Evolutionary conservation across 92 coral and sea anemone species (phyloP).

Genomic region (Montipora capitata): DNA sequence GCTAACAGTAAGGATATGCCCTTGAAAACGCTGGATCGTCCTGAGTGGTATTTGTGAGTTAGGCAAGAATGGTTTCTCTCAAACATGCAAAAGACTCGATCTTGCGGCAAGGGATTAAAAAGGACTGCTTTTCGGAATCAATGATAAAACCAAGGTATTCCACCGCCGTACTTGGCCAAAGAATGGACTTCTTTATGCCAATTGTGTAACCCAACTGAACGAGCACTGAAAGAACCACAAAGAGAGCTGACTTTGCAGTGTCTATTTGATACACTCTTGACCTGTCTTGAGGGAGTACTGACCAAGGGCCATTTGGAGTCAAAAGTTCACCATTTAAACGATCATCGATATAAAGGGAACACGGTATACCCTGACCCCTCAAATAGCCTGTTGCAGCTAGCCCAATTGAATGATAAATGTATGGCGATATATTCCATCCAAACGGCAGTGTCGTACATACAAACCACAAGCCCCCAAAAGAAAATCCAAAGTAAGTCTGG

Average conservation of each 20-base stretch:
- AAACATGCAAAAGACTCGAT: too few species aligned
- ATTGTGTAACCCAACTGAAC: too few species aligned
- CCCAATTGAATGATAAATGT: slow-evolving; percentile 28
- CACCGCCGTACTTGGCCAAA: not conserved
- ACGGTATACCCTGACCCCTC: slow-evolving; percentile 14
- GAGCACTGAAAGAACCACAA: too few species aligned
- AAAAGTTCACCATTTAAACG: slow-evolving; percentile 38
- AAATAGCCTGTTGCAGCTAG: slow-evolving; percentile 19
- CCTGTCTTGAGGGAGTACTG: not conserved
- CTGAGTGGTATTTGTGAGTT: not conserved
- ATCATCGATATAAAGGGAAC: slow-evolving; percentile 52
- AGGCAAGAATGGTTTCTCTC: too few species aligned
- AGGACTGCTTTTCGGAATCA: slow-evolving; percentile 23
- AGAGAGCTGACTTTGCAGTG: too few species aligned
- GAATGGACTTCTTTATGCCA: not conserved
- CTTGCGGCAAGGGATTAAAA: too few species aligned
- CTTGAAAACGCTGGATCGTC: slow-evolving; percentile 25
- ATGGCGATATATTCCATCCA: slow-evolving; percentile 42
- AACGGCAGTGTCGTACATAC: slow-evolving; percentile 46
- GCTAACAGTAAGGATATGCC: slow-evolving; percentile 8
- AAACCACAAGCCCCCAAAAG: slow-evolving; percentile 29
- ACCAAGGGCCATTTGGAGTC: slow-evolving; percentile 27
- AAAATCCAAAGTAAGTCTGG: slow-evolving; percentile 30
- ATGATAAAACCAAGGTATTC: slow-evolving; percentile 29
- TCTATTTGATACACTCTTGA: too few species aligned